These are phyloP conservation scores for Zaprionus ornatus DNA, from an alignment of 1,140 invertebrate genomes.

Conservation along the genomic window DNA sequence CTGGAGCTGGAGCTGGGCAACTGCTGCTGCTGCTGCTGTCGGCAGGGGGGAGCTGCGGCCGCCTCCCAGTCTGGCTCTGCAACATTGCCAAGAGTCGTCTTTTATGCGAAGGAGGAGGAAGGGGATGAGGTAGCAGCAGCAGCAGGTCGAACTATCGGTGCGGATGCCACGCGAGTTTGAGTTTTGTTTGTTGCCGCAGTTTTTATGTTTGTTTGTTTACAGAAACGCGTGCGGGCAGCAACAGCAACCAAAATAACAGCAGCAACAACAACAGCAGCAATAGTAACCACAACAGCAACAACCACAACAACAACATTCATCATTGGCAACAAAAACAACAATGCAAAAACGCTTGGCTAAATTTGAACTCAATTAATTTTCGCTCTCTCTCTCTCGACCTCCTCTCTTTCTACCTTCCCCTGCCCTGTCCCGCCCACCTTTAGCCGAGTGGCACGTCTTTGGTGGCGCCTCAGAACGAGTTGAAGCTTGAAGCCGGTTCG, in stretches of 20 bases:
- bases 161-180: conserved; percentile 57
- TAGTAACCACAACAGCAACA: conserved; percentile 33
- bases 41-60: conserved; percentile 3
- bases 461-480: conserved; percentile 61
- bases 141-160: conserved; percentile 41
- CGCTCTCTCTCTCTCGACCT: conserved; percentile 15
- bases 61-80: conserved; percentile 65
- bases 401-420: not conserved
- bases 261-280: conserved; percentile 20
- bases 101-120: conserved; percentile 67
- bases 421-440: not conserved
- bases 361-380: conserved; percentile 55
- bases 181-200: conserved; percentile 50
- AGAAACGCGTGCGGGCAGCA: conserved; percentile 77
- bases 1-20: conserved; percentile 1
- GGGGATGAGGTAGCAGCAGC: conserved; percentile 25
- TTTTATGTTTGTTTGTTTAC: conserved; percentile 73
- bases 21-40: conserved; percentile 6
- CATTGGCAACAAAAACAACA: conserved; percentile 13
- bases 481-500: conserved; percentile 59
- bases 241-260: conserved; percentile 46
- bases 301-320: not conserved
- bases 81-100: conserved; percentile 64
- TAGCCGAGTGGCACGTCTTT: not conserved
- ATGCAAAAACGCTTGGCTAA: conserved; percentile 43